Percentiles rank a stretch among this genome's conserved stretches.
Evolutionary conservation across 2,797 vertebrate genomes (phyloP).

Genomic region (Mico argentatus): DNA sequence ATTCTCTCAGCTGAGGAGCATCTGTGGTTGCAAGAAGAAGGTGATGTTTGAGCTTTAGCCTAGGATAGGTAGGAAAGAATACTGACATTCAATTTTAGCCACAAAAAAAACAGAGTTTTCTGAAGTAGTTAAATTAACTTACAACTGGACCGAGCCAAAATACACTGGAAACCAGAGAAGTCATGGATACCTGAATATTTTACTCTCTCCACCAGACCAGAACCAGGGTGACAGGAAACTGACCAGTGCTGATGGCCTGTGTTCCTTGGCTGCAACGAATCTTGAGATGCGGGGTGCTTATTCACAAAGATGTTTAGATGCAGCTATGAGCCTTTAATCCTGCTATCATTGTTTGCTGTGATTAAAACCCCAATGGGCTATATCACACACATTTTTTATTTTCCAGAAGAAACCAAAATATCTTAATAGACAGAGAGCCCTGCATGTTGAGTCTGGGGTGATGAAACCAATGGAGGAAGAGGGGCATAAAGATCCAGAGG

Average conservation of each 20-base stretch:
- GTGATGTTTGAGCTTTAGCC: not conserved
- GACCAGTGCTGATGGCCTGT: not conserved
- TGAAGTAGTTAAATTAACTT: not conserved
- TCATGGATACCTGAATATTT: not conserved
- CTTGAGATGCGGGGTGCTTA: not conserved
- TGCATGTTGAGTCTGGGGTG: not conserved
- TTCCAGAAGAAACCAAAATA: conserved; percentile 26
- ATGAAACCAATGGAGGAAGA: not conserved
- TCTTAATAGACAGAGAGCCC: not conserved
- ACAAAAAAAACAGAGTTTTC: not conserved
- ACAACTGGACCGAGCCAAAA: not conserved
- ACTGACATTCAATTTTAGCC: not conserved
- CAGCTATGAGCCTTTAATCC: conserved; percentile 29
- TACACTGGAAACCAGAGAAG: not conserved
- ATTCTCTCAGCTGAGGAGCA: not conserved
- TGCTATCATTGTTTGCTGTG: conserved; percentile 2
- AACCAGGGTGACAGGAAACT: not conserved
- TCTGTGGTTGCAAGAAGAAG: not conserved
- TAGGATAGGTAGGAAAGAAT: conserved; percentile 6
- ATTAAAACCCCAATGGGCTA: conserved; percentile 59
- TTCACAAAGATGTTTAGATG: conserved; percentile 30
- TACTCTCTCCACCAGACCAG: not conserved
- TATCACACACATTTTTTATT: not conserved
- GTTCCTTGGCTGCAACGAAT: not conserved
- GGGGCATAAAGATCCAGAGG: not conserved